Conservation (phyloP, 64 coral and sea anemone species). For the Stylophora pistillata region DNA sequence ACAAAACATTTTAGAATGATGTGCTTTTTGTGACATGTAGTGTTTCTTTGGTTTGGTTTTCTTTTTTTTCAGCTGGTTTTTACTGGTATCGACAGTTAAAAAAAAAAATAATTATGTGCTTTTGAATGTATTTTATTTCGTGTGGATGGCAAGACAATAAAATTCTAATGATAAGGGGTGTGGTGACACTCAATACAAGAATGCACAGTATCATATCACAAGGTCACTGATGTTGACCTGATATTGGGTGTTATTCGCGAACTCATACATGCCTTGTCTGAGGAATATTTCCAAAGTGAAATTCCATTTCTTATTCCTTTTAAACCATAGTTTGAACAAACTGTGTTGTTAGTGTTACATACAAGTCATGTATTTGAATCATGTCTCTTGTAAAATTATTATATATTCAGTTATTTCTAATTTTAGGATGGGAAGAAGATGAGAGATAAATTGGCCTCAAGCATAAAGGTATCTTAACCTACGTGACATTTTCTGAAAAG, state of each 20-base stretch:
- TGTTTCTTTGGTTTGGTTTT: too few species aligned
- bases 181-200: slow-evolving; percentile 23
- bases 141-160: slow-evolving; percentile 3
- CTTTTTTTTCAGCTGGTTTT: too few species aligned
- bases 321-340: background rate
- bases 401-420: background rate
- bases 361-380: background rate
- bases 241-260: background rate
- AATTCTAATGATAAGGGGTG: background rate
- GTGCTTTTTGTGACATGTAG: background rate
- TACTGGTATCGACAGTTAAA: background rate
- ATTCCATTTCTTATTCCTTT: background rate
- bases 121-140: background rate
- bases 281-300: background rate
- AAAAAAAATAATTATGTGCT: too few species aligned
- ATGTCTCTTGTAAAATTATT: background rate
- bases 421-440: slow-evolving; percentile 98
- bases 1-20: background rate
- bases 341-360: background rate
- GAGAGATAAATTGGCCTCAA: slow-evolving; percentile 84
- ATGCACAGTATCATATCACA: slow-evolving; percentile 1
- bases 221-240: background rate
- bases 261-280: background rate
- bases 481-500: background rate
- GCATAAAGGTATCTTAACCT: slow-evolving; percentile 70